These are phyloP conservation scores for Andricus curvator DNA, from an alignment of 2,888 invertebrate species.

Conservation along the genomic window DNA sequence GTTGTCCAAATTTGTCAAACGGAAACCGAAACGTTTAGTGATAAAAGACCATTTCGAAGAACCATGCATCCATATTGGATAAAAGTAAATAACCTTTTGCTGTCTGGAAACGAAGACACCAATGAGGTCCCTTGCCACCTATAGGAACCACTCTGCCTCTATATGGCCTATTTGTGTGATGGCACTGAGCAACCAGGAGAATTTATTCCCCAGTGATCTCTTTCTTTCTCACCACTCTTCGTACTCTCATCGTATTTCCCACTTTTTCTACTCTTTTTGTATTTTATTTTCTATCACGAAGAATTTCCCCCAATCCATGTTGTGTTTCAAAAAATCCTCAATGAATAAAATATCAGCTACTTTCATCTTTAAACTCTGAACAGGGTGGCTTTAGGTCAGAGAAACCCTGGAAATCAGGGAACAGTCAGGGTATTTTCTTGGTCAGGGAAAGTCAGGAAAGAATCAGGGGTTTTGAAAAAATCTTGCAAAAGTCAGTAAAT, in stretches of 20 bases:
- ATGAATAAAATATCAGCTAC: neutral
- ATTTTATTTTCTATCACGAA: slow-evolving; percentile 11
- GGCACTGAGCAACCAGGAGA: slow-evolving; percentile 60
- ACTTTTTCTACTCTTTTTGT: neutral
- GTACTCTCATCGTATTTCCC: slow-evolving; percentile 14
- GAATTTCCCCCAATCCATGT: neutral
- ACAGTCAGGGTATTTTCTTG: no score
- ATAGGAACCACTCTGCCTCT: slow-evolving; percentile 68
- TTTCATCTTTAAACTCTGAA: neutral
- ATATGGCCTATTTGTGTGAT: slow-evolving; percentile 70
- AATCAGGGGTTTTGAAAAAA: no score
- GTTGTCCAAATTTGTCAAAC: no score
- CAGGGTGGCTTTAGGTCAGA: no score
- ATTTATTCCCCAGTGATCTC: slow-evolving; percentile 58
- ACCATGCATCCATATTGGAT: slow-evolving; percentile 50
- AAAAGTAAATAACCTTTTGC: slow-evolving; percentile 52
- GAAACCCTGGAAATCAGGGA: no score
- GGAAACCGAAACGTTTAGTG: neutral
- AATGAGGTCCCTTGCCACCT: slow-evolving; percentile 63
- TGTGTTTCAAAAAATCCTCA: neutral
- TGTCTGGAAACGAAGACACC: slow-evolving; percentile 40
- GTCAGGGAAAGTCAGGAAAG: no score
- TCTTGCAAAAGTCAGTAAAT: no score
- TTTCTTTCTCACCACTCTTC: slow-evolving; percentile 31
- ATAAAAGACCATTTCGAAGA: slow-evolving; percentile 38